These are phyloP conservation scores for Drosophila basisetae DNA, from an alignment of 2,888 invertebrate species.

Conservation along the genomic window DNA sequence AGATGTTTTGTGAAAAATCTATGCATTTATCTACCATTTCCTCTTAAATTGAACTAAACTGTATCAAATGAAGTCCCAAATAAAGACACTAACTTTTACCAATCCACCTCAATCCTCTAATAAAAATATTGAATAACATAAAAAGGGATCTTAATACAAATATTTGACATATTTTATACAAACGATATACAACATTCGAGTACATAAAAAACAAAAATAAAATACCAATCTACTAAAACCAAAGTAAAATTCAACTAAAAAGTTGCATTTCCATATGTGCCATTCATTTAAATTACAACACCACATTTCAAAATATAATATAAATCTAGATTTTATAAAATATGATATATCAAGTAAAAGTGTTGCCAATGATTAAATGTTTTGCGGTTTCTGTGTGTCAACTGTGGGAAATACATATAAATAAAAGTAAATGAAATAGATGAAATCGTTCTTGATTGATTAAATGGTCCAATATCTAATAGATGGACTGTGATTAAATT, in stretches of 20 bases:
- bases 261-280: not conserved
- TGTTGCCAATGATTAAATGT: conserved; percentile 70
- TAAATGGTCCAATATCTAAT: too few species aligned
- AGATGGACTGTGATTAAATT: not conserved
- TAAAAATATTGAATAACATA: conserved; percentile 9
- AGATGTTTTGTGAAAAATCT: conserved; percentile 22
- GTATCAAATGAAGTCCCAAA: not conserved
- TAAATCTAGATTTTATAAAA: conserved; percentile 27
- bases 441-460: not conserved
- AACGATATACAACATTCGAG: conserved; percentile 26
- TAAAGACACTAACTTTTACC: not conserved
- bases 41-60: conserved; percentile 1
- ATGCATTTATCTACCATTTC: conserved; percentile 40
- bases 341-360: conserved; percentile 40
- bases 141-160: conserved; percentile 45
- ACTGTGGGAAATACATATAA: conserved; percentile 44
- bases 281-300: not conserved
- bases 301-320: conserved; percentile 3
- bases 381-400: conserved; percentile 69
- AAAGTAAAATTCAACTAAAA: conserved; percentile 2
- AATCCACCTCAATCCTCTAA: conserved; percentile 16
- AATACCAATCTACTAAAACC: not conserved
- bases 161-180: conserved; percentile 42
- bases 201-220: not conserved
- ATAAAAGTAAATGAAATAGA: conserved; percentile 31